Base-by-base conservation (phyloP, 1,140 invertebrate species). In the Physella acuta region DNA sequence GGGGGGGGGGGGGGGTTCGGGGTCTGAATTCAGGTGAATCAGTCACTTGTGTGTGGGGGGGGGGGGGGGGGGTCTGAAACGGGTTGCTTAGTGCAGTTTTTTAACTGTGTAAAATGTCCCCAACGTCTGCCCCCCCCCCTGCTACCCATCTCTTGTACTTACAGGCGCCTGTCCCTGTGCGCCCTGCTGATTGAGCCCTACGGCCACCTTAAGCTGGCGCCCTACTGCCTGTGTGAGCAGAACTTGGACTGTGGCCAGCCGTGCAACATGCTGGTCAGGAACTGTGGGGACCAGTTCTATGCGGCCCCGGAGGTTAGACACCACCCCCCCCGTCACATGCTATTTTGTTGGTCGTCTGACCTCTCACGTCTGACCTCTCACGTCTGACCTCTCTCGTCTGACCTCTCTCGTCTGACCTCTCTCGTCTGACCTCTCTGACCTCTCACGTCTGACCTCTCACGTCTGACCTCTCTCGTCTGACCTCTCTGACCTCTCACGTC, bases 281-380 rank as follows among this genome's bases (percentile, higher is more conserved):
- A 55, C 52, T 67, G 64, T 56, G 64, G 64, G n/a, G 64, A 67
- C 64, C 64, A 67, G 64, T 67, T 67, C 39, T 67, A 67, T n/a
- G 64, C 64, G 11, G 55, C 64, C 3, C 64, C 64, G 0, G 64
- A 67, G 64, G 62, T 64, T 5, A 37, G n/a, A n/a, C n/a, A n/a
- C n/a, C n/a, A n/a, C n/a, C n/a, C n/a, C n/a, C n/a, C n/a, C n/a
- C n/a, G n/a, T n/a, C n/a, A n/a, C n/a, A n/a, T n/a, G n/a, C n/a
- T n/a, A n/a, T n/a, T n/a, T n/a, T n/a, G n/a, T n/a, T n/a, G n/a
- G n/a, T n/a, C n/a, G n/a, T n/a, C n/a, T n/a, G n/a, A n/a, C n/a
- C n/a, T n/a, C n/a, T n/a, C n/a, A n/a, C n/a, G n/a, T n/a, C n/a
- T n/a, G n/a, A n/a, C n/a, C n/a, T n/a, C n/a, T n/a, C n/a, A n/a